phyloP scores from a whole-genome alignment of 2,888 invertebrate genomes.

The Drosophila fungiperda region DNA sequence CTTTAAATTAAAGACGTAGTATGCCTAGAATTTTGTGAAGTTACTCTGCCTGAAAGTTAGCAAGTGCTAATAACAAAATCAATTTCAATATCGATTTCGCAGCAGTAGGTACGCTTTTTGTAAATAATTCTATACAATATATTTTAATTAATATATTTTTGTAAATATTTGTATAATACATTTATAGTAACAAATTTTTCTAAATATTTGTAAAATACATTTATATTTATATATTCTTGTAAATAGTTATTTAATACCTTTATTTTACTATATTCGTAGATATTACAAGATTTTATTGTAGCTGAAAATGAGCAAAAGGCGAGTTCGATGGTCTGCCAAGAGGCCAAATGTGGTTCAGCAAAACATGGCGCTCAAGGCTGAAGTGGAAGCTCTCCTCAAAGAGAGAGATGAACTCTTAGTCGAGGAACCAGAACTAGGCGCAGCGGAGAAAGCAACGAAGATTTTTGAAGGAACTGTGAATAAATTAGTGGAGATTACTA shows the following conservation, averaged over 20 bases:
- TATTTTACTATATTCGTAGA: neutral
- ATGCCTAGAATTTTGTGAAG: neutral
- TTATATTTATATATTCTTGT: too few relatives aligned
- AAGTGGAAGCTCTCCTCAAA: neutral
- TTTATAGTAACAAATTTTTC: neutral
- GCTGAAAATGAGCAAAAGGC: neutral
- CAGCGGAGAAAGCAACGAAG: too few relatives aligned
- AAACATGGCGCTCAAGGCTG: neutral
- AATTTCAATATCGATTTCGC: neutral
- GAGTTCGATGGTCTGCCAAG: rapidly evolving
- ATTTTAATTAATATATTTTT: too few relatives aligned
- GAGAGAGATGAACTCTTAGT: neutral
- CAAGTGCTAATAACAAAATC: neutral
- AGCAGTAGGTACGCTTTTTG: neutral
- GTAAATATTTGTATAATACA: neutral
- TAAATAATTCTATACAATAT: too few relatives aligned
- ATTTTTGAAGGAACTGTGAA: neutral
- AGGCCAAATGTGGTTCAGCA: neutral
- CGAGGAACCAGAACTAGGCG: rapidly evolving
- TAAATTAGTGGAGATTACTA: too few relatives aligned
- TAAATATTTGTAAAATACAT: too few relatives aligned
- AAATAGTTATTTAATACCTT: too few relatives aligned
- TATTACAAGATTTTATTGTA: too few relatives aligned
- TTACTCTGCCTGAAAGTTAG: neutral
- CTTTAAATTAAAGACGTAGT: too few relatives aligned